Percentiles rank a stretch among this genome's conserved stretches.
phyloP scores from a whole-genome alignment of 2,113 vertebrate species.

The Delphinus delphis region DNA sequence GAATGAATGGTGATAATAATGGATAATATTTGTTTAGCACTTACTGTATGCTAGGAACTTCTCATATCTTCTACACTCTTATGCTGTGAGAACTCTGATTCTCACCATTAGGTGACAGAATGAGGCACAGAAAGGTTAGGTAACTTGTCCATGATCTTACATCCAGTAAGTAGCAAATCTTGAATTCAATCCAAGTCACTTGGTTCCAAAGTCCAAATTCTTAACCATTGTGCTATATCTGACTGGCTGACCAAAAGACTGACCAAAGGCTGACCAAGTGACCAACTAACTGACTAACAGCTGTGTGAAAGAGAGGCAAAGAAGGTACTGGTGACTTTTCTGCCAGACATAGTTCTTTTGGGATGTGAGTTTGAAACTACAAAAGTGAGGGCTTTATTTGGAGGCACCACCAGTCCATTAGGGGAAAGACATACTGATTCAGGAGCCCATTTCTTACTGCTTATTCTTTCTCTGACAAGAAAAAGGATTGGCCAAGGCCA shows the following conservation, averaged over 20 bases:
- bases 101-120: not conserved
- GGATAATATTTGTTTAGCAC: not conserved
- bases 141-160: not conserved
- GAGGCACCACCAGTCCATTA: not conserved
- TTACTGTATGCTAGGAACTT: not conserved
- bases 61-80: not conserved
- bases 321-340: not conserved
- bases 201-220: conserved; percentile 9
- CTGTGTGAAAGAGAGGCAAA: conserved; percentile 25
- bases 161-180: not conserved
- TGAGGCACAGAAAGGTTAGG: not conserved
- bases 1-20: conserved; percentile 16
- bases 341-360: conserved; percentile 26
- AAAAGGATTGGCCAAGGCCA: not conserved
- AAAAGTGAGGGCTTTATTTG: conserved; percentile 23
- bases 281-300: not conserved
- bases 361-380: conserved; percentile 36
- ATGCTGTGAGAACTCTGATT: conserved; percentile 3
- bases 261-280: not conserved
- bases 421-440: conserved; percentile 38
- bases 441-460: conserved; percentile 36
- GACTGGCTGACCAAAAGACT: not conserved
- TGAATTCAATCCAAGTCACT: not conserved
- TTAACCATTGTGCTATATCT: not conserved
- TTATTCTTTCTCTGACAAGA: conserved; percentile 43